These are phyloP conservation scores for Syngnathoides biaculeatus DNA, from an alignment of 2,113 vertebrate species.

Conservation along the genomic window DNA sequence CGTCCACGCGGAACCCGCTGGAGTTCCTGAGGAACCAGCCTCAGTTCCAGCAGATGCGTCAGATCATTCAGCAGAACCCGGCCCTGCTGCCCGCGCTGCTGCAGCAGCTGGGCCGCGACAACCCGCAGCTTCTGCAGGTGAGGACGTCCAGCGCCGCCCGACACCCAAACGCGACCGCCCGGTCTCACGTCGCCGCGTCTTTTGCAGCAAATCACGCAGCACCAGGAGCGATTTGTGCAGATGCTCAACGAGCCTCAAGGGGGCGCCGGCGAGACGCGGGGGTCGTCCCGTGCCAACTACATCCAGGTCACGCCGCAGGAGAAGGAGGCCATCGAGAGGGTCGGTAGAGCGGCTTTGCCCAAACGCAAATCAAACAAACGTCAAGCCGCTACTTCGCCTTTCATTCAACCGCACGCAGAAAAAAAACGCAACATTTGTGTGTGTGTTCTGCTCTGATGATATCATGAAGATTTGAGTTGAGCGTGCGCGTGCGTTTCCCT, in stretches of 20 bases:
- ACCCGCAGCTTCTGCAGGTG: conserved; percentile 76
- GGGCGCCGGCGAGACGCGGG: conserved; percentile 58
- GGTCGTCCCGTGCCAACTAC: conserved; percentile 67
- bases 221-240: conserved; percentile 76
- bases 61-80: conserved; percentile 79
- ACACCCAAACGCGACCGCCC: not conserved
- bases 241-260: conserved; percentile 74
- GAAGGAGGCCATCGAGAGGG: conserved; percentile 79
- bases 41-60: conserved; percentile 78
- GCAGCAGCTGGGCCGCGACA: conserved; percentile 76
- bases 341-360: conserved; percentile 23
- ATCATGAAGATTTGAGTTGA: not conserved
- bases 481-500: conserved; percentile 28
- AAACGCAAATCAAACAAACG: not conserved
- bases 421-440: too few species aligned
- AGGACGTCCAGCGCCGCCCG: too few species aligned
- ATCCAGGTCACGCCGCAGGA: conserved; percentile 79
- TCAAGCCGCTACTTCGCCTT: too few species aligned
- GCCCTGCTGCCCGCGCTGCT: conserved; percentile 71
- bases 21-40: conserved; percentile 77
- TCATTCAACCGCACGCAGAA: too few species aligned
- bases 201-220: conserved; percentile 75
- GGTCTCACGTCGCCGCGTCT: too few species aligned
- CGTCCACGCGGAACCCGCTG: conserved; percentile 61
- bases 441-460: too few species aligned